These are phyloP conservation scores for Taenioides sp. DNA, from an alignment of 2,797 vertebrate species.

Conservation along the genomic window DNA sequence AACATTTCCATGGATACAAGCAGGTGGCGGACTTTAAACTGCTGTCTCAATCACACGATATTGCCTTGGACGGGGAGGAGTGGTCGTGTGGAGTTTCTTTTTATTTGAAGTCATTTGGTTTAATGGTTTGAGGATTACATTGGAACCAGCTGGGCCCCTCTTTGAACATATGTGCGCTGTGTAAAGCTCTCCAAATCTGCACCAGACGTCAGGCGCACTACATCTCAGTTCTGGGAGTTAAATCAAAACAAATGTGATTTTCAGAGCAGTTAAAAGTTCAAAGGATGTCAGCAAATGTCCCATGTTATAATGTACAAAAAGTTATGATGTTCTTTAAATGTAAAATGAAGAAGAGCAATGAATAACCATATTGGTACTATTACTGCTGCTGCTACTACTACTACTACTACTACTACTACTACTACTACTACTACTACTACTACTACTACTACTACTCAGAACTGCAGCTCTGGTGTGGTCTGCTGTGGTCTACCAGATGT, in stretches of 20 bases:
- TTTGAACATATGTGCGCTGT: not conserved
- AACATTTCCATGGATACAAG: no score
- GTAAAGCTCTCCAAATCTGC: conserved; percentile 1
- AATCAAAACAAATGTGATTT: not conserved
- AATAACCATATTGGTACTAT: no score
- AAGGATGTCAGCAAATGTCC: not conserved
- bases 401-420: no score
- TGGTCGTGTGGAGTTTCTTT: conserved; percentile 22
- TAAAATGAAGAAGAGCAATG: no score
- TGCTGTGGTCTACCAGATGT: no score
- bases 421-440: no score
- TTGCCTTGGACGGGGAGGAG: no score
- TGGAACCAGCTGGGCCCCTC: conserved; percentile 34
- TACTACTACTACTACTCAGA: no score
- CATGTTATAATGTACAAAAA: not conserved
- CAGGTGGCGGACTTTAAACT: no score
- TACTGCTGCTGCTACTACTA: no score
- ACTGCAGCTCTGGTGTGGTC: no score
- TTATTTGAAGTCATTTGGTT: conserved; percentile 44
- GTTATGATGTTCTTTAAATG: not conserved
- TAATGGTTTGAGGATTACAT: conserved; percentile 43
- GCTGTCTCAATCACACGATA: no score
- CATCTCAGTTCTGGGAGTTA: not conserved
- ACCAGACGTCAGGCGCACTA: not conserved
- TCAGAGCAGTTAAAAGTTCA: not conserved